A percentile compares a stretch with the other conserved stretches of the same genome.
Evolutionary conservation across 2,113 vertebrate species (phyloP).

Genomic region (Forbesichthys papilliferus): DNA sequence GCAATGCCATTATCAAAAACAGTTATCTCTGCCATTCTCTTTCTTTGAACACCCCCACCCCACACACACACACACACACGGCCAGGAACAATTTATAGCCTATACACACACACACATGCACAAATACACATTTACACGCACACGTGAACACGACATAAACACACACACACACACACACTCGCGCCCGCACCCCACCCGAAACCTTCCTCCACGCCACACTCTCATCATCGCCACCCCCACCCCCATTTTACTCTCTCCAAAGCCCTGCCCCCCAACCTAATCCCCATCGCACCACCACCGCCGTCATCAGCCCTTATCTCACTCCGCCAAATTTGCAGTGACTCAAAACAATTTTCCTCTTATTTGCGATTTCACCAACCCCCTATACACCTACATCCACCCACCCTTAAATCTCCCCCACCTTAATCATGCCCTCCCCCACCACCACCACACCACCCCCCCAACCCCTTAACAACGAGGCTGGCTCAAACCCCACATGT

Average conservation of each 20-base stretch:
- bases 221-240: not conserved
- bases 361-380: conserved; percentile 64
- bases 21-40: conserved; percentile 48
- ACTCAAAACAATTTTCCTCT: conserved; percentile 77
- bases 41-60: conserved; percentile 37
- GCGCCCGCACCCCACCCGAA: conserved; percentile 45
- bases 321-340: conserved; percentile 73
- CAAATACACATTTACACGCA: too few species aligned
- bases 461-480: conserved; percentile 42
- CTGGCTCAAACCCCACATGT: conserved; percentile 43
- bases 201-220: conserved; percentile 26
- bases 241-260: conserved; percentile 40
- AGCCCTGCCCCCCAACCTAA: conserved; percentile 42
- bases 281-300: conserved; percentile 71
- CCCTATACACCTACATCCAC: conserved; percentile 3
- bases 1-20: conserved; percentile 56
- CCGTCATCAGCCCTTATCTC: conserved; percentile 75
- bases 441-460: too few species aligned
- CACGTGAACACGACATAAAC: not conserved
- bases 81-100: not conserved
- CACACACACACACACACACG: conserved; percentile 11
- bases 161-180: conserved; percentile 18
- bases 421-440: conserved; percentile 31
- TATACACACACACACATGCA: not conserved
- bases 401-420: conserved; percentile 52